Conservation (phyloP, 2,797 vertebrate species). For the Tapirus indicus region DNA sequence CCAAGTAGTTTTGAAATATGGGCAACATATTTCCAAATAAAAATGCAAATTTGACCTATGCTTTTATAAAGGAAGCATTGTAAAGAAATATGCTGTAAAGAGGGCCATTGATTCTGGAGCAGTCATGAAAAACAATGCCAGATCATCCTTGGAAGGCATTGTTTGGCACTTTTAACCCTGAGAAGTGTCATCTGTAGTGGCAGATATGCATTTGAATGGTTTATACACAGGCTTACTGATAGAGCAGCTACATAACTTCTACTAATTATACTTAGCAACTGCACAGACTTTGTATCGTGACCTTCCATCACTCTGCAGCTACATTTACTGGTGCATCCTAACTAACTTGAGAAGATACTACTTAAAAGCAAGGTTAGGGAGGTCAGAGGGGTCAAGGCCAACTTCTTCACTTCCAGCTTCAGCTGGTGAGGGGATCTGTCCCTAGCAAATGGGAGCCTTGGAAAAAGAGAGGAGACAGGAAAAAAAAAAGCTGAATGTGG, state of each 20-base stretch:
- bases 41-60: neutral
- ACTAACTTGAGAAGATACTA: neutral
- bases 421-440: neutral
- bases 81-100: neutral
- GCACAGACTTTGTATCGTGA: neutral
- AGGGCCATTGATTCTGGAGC: neutral
- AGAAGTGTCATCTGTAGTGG: neutral
- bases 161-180: neutral
- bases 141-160: neutral
- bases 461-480: neutral
- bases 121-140: constrained; percentile 9
- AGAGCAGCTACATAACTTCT: neutral
- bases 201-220: neutral
- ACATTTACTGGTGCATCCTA: neutral
- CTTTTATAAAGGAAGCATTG: neutral
- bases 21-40: neutral
- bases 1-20: constrained; percentile 2
- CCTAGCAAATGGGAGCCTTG: neutral
- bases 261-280: neutral
- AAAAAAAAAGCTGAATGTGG: neutral
- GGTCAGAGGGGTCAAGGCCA: neutral
- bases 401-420: neutral
- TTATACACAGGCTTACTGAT: neutral
- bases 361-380: neutral
- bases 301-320: neutral